Evolutionary conservation across 2,113 vertebrate genomes (phyloP).

Genomic region (Fregetta grallaria): DNA sequence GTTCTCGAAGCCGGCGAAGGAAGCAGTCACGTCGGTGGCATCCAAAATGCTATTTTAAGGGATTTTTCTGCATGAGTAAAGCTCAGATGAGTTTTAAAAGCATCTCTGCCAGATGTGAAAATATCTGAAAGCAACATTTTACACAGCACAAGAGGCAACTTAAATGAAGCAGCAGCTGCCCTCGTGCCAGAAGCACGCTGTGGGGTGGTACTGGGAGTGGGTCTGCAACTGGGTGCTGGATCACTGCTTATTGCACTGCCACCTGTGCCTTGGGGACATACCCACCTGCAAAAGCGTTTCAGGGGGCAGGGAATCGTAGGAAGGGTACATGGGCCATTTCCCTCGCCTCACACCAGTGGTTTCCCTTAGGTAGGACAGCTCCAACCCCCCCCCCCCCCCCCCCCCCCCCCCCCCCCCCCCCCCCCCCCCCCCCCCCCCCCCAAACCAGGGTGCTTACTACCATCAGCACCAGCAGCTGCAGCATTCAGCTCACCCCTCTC

Average conservation of each 20-base stretch:
- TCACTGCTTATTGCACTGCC: fast-evolving
- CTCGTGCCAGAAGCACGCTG: not conserved
- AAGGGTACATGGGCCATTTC: not conserved
- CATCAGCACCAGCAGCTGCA: not conserved
- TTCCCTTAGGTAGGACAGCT: not conserved
- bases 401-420: too few relatives aligned
- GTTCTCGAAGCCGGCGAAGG: not conserved
- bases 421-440: too few relatives aligned
- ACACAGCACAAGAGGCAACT: not conserved
- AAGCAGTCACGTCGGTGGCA: not conserved
- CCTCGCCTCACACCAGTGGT: not conserved
- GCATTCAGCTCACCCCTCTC: not conserved
- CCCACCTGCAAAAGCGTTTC: not conserved
- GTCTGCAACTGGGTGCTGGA: not conserved
- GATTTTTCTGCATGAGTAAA: not conserved
- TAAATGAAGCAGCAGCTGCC: not conserved
- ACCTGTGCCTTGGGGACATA: not conserved
- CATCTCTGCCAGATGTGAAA: not conserved
- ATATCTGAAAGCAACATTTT: not conserved
- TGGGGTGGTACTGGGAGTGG: too few relatives aligned
- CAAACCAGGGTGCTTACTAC: not conserved
- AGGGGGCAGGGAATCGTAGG: not conserved
- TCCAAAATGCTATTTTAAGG: not conserved
- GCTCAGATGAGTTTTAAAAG: not conserved
- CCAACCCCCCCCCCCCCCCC: not conserved